Percentiles rank a stretch among this genome's conserved stretches.
phyloP scores from a whole-genome alignment of 1,140 invertebrate genomes.

The Whitmania pigra region DNA sequence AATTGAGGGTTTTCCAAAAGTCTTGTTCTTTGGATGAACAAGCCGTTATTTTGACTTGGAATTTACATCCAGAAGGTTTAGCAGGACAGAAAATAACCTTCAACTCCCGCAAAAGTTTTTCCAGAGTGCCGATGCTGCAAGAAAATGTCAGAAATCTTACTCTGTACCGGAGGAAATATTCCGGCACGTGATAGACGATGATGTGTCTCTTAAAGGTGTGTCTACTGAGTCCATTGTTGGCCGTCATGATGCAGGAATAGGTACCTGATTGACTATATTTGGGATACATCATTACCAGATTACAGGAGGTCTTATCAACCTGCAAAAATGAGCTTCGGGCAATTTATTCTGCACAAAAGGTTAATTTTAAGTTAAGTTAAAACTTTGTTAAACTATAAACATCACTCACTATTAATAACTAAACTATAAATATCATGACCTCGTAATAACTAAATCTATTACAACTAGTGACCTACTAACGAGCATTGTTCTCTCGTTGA shows the following conservation, averaged over 20 bases:
- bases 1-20: no score
- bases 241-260: neutral
- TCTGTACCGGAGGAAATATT: neutral
- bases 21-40: no score
- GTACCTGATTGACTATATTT: neutral
- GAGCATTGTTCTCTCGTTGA: neutral
- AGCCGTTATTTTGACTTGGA: no score
- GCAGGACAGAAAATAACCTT: neutral
- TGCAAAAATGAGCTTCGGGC: neutral
- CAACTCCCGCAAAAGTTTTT: neutral
- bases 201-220: neutral
- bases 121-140: neutral
- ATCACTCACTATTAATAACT: neutral
- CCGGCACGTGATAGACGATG: neutral
- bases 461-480: neutral
- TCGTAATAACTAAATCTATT: neutral
- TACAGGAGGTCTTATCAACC: neutral
- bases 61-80: no score
- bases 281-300: neutral
- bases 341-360: neutral
- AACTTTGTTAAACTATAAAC: neutral
- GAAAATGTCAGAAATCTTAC: neutral
- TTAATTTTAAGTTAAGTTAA: neutral
- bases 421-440: neutral
- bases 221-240: neutral